phyloP scores from a whole-genome alignment of 1,140 invertebrate species.

The Vanessa tameamea region DNA sequence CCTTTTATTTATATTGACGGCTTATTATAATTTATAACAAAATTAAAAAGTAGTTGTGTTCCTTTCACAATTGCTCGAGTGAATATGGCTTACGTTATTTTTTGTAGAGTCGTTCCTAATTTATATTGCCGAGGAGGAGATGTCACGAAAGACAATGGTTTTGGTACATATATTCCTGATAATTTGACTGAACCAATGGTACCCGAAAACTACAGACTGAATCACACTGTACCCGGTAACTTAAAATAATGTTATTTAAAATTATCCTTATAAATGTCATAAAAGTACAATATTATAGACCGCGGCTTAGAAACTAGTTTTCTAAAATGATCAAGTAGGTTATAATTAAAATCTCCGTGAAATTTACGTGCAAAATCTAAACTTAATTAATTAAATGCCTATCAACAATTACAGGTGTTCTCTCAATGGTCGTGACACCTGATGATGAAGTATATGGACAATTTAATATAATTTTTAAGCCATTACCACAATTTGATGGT shows the following conservation, averaged over 20 bases:
- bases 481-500: slow-evolving; percentile 71
- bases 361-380: too few species aligned
- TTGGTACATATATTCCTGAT: slow-evolving; percentile 60
- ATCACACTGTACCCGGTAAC: slow-evolving; percentile 72
- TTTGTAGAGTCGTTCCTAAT: slow-evolving; percentile 63
- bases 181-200: slow-evolving; percentile 45
- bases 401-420: slow-evolving; percentile 51
- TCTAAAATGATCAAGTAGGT: too few species aligned
- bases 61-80: too few species aligned
- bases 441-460: slow-evolving; percentile 69
- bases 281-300: too few species aligned
- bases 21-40: neutral
- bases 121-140: slow-evolving; percentile 73
- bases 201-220: slow-evolving; percentile 61
- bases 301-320: too few species aligned
- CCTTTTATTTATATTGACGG: too few species aligned
- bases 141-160: slow-evolving; percentile 73
- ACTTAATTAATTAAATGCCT: too few species aligned
- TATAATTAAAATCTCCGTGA: too few species aligned
- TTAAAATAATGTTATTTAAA: too few species aligned
- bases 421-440: slow-evolving; percentile 69
- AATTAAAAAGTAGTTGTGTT: too few species aligned
- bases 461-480: slow-evolving; percentile 78
- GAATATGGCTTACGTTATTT: slow-evolving; percentile 5
- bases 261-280: too few species aligned